Evolutionary conservation across 1,140 invertebrate species (phyloP).

Genomic region (Dermatophagoides farinae): DNA sequence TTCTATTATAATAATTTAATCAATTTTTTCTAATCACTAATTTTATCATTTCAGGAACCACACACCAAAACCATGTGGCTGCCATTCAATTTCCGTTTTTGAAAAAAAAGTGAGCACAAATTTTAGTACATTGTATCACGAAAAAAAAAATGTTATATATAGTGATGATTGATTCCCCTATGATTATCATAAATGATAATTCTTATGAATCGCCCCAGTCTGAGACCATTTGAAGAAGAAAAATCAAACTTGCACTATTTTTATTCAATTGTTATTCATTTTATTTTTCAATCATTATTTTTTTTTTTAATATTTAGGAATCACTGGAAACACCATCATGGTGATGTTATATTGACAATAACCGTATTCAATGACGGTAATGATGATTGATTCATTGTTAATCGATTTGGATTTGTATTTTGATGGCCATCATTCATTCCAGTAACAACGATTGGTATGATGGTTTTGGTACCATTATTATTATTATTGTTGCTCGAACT

Average conservation of each 20-base stretch:
- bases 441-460: too few species aligned
- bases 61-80: background rate
- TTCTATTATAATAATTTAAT: background rate
- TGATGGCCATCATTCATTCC: too few species aligned
- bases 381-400: too few species aligned
- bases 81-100: background rate
- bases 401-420: too few species aligned
- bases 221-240: background rate
- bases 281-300: background rate
- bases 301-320: background rate
- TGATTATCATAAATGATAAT: background rate
- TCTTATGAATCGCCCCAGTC: background rate
- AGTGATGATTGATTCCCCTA: background rate
- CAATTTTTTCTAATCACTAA: background rate
- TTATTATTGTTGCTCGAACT: too few species aligned
- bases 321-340: background rate
- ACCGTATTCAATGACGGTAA: too few species aligned
- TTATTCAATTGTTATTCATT: background rate
- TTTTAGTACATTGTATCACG: background rate
- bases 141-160: too few species aligned
- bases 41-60: background rate
- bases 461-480: too few species aligned
- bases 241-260: background rate
- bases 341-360: too few species aligned
- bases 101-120: background rate